These are phyloP conservation scores for Cynaeus angustus DNA, from an alignment of 2,888 invertebrate genomes.

Conservation along the genomic window DNA sequence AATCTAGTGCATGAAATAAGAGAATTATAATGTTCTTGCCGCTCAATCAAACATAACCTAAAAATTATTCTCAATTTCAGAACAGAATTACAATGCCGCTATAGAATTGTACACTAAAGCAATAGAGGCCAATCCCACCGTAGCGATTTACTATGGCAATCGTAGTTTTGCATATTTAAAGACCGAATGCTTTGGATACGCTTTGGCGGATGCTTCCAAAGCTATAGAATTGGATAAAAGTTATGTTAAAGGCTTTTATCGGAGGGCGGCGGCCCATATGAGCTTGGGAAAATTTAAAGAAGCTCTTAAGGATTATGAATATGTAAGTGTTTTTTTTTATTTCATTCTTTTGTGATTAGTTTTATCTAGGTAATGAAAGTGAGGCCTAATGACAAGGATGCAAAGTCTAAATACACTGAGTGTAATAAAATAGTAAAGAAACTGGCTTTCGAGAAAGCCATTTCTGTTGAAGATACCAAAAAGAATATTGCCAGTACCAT, in stretches of 20 bases:
- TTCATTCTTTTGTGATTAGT: neutral
- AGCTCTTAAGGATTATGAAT: slow-evolving; percentile 97
- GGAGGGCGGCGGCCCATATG: slow-evolving; percentile 97
- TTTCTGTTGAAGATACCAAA: slow-evolving; percentile 92
- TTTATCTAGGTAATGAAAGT: slow-evolving; percentile 87
- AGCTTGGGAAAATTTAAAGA: slow-evolving; percentile 97
- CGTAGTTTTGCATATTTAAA: slow-evolving; percentile 96
- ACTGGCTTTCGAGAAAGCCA: slow-evolving; percentile 97
- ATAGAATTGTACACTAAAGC: slow-evolving; percentile 92
- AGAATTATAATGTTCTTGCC: neutral
- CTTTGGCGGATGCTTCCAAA: slow-evolving; percentile 91
- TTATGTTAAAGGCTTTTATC: slow-evolving; percentile 97
- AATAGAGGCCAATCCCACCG: slow-evolving; percentile 87
- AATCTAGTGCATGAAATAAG: slow-evolving; percentile 6
- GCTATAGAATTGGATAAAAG: slow-evolving; percentile 91
- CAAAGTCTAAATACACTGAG: slow-evolving; percentile 91
- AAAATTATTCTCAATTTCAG: slow-evolving; percentile 75
- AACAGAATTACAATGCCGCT: slow-evolving; percentile 91
- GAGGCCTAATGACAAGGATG: slow-evolving; percentile 95
- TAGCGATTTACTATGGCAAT: slow-evolving; percentile 94
- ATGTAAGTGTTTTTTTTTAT: slow-evolving; percentile 76
- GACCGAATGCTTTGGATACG: slow-evolving; percentile 96
- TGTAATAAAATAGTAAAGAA: slow-evolving; percentile 97
- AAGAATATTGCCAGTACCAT: slow-evolving; percentile 91
- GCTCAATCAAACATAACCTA: slow-evolving; percentile 44